Evolutionary conservation across 2,888 invertebrate species (phyloP).

Genomic region (Drosophila multiciliata): DNA sequence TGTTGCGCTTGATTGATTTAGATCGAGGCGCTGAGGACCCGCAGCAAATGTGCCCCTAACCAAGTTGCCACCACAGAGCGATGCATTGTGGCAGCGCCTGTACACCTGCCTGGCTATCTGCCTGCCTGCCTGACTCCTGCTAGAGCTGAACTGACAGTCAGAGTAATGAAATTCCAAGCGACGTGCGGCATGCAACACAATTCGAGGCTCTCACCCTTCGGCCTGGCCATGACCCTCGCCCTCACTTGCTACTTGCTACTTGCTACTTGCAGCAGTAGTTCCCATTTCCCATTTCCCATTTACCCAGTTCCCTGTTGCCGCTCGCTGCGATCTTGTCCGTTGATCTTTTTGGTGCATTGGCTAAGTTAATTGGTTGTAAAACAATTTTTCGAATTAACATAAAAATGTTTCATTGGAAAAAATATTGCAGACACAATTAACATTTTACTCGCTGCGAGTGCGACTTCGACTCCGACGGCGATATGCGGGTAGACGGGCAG

Average conservation of each 20-base stretch:
- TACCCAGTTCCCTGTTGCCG: conserved; percentile 28
- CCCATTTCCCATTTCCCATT: conserved; percentile 18
- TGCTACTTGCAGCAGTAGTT: conserved; percentile 5
- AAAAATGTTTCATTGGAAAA: conserved; percentile 81
- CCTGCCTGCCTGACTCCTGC: conserved; percentile 33
- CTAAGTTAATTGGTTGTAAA: conserved; percentile 82
- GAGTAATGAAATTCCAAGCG: conserved; percentile 70
- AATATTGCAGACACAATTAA: conserved; percentile 67
- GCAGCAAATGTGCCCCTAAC: conserved; percentile 51
- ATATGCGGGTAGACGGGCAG: conserved; percentile 42
- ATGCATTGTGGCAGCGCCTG: neutral
- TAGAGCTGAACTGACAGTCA: conserved; percentile 54
- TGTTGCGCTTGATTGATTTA: conserved; percentile 83
- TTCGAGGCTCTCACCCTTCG: conserved; percentile 51
- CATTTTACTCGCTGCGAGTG: conserved; percentile 48
- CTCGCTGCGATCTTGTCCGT: conserved; percentile 74
- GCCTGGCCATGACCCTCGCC: conserved; percentile 26
- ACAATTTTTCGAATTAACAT: conserved; percentile 81
- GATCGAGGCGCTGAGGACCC: conserved; percentile 61
- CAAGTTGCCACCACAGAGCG: conserved; percentile 26
- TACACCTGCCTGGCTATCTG: conserved; percentile 17
- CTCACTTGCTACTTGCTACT: conserved; percentile 12
- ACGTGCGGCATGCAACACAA: conserved; percentile 64
- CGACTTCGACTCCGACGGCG: conserved; percentile 6
- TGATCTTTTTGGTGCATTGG: conserved; percentile 83